Conservation (phyloP, 2,797 vertebrate species). For the Thalassophryne amazonica region DNA sequence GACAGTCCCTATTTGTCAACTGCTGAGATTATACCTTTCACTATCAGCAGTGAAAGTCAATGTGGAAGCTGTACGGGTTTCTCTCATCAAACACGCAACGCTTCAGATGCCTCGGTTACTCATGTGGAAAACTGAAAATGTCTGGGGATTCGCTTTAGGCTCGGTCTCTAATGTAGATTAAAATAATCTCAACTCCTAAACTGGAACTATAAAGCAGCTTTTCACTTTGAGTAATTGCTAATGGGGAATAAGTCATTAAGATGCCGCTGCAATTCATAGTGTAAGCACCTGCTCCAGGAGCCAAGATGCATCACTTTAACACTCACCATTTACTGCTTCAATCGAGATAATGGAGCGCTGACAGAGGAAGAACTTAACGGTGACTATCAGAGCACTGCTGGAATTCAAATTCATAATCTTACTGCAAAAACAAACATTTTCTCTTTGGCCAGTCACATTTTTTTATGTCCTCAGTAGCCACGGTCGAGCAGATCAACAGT, state of each 20-base stretch:
- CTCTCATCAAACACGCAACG: slow-evolving; percentile 37
- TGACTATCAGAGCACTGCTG: neutral
- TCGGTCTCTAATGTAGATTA: slow-evolving; percentile 21
- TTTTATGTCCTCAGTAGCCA: neutral
- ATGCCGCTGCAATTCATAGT: slow-evolving; percentile 46
- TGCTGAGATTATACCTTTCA: slow-evolving; percentile 50
- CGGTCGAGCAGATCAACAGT: too few relatives aligned
- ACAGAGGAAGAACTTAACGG: slow-evolving; percentile 21
- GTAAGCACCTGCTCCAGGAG: slow-evolving; percentile 55
- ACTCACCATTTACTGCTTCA: slow-evolving; percentile 58
- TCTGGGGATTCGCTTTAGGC: slow-evolving; percentile 21
- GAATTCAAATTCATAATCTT: neutral
- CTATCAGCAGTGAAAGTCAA: slow-evolving; percentile 32
- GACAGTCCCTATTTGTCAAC: slow-evolving; percentile 38
- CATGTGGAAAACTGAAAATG: slow-evolving; percentile 40
- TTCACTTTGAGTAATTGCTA: slow-evolving; percentile 56
- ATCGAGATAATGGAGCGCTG: slow-evolving; percentile 62
- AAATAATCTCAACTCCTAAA: slow-evolving; percentile 33
- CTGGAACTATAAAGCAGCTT: slow-evolving; percentile 17
- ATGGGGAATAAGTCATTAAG: slow-evolving; percentile 43
- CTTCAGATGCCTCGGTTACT: slow-evolving; percentile 21
- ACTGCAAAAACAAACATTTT: slow-evolving; percentile 3
- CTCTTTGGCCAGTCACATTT: slow-evolving; percentile 3
- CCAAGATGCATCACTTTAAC: slow-evolving; percentile 56
- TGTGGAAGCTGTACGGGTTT: slow-evolving; percentile 46